Evolutionary conservation across 2,113 vertebrate species (phyloP).

Genomic region (Trochalopteron elliotii): DNA sequence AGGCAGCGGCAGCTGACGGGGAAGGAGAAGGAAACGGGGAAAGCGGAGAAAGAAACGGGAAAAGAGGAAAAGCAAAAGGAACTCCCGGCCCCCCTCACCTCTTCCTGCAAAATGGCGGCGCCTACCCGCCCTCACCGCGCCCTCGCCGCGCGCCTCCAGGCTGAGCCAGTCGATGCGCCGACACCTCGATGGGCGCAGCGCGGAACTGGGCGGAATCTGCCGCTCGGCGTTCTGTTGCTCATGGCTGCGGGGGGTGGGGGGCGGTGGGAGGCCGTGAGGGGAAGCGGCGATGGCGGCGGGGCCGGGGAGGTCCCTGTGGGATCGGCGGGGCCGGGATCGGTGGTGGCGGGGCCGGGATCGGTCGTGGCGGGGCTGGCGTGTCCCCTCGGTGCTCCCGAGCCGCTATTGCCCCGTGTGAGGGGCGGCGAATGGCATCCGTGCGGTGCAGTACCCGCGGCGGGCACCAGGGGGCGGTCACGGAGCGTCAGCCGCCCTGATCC

Average conservation of each 20-base stretch:
- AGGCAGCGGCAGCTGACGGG: no score
- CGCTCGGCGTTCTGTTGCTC: neutral
- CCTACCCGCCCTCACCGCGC: no score
- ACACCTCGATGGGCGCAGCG: fast-evolving
- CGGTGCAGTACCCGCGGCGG: neutral
- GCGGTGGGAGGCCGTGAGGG: neutral
- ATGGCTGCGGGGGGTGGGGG: no score
- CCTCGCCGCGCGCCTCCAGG: neutral
- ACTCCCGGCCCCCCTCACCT: neutral
- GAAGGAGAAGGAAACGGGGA: fast-evolving
- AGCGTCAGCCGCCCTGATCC: fast-evolving
- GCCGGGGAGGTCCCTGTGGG: fast-evolving
- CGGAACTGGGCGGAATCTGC: fast-evolving
- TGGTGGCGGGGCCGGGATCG: neutral
- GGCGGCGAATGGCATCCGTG: no score
- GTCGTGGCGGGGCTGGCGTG: fast-evolving
- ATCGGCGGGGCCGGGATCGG: neutral
- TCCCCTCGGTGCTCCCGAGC: fast-evolving
- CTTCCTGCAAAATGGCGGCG: slow-evolving; percentile 53
- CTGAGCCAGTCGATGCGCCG: fast-evolving
- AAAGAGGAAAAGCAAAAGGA: fast-evolving
- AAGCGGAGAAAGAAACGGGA: fast-evolving
- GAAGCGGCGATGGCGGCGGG: neutral
- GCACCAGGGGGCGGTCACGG: neutral
- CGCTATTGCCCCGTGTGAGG: no score